Conservation (phyloP, 2,113 vertebrate genomes). For the Tragelaphus scriptus region DNA sequence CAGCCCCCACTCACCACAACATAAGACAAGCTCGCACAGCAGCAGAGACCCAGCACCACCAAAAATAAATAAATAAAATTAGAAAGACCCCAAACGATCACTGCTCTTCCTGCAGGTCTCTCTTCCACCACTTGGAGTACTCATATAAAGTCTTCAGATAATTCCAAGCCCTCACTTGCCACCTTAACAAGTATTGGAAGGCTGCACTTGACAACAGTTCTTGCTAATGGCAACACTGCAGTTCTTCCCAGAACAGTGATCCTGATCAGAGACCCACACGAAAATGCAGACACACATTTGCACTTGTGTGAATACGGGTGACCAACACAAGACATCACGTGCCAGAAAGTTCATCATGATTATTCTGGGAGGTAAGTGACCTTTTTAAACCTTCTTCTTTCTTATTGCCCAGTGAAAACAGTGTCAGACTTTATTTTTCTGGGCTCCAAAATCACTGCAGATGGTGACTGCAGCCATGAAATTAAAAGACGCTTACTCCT, state of each 20-base stretch:
- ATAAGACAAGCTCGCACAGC: neutral
- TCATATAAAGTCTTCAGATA: neutral
- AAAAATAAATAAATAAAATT: neutral
- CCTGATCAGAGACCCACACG: fast-evolving
- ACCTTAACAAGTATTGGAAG: neutral
- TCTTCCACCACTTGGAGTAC: neutral
- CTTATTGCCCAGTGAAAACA: too few species aligned
- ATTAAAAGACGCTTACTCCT: too few species aligned
- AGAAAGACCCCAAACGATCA: neutral
- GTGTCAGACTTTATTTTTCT: too few species aligned
- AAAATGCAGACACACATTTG: neutral
- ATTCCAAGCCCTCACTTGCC: neutral
- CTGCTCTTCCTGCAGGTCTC: neutral
- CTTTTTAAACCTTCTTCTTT: neutral
- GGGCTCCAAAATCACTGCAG: too few species aligned
- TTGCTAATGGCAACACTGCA: neutral
- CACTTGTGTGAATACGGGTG: neutral
- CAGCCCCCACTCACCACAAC: neutral
- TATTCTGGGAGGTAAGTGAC: neutral
- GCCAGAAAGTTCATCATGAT: neutral
- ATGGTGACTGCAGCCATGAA: too few species aligned
- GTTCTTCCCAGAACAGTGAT: neutral
- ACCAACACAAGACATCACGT: neutral
- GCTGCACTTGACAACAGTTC: neutral
- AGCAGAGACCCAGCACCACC: neutral